Percentiles rank a stretch among this genome's conserved stretches.
These are phyloP conservation scores for Amiota minor DNA, from an alignment of 2,888 invertebrate genomes.

Conservation along the genomic window DNA sequence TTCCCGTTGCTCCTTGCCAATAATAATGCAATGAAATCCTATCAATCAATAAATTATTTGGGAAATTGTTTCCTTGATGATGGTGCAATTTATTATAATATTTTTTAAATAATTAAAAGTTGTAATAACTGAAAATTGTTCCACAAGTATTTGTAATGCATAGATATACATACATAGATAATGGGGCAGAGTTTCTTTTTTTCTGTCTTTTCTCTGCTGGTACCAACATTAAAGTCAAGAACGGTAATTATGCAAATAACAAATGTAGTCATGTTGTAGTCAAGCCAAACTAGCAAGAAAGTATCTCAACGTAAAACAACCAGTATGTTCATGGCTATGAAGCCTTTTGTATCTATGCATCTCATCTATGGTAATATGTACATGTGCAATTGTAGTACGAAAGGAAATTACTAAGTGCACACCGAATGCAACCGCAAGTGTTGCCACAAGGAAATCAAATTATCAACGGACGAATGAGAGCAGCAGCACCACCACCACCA, in stretches of 20 bases:
- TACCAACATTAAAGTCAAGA: constrained; percentile 61
- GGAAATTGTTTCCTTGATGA: too few species aligned
- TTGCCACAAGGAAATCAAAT: constrained; percentile 65
- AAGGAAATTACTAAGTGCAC: constrained; percentile 39
- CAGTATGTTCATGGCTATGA: too few species aligned
- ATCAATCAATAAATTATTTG: too few species aligned
- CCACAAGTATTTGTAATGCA: too few species aligned
- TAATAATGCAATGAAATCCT: too few species aligned
- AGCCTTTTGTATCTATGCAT: constrained; percentile 39
- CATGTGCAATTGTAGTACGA: constrained; percentile 22
- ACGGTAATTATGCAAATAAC: constrained; percentile 68
- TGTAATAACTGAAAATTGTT: too few species aligned
- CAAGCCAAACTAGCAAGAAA: too few species aligned
- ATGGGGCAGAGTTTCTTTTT: neutral
- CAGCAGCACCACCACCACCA: constrained; percentile 3
- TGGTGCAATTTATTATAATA: too few species aligned
- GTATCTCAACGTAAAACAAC: too few species aligned
- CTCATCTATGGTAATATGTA: neutral
- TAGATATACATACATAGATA: too few species aligned
- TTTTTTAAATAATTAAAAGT: too few species aligned
- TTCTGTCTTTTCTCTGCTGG: neutral
- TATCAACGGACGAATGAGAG: constrained; percentile 50
- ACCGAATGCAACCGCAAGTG: constrained; percentile 55
- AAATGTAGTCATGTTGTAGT: constrained; percentile 36
- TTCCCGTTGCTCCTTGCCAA: too few species aligned